Evolutionary conservation across 1,140 invertebrate species (phyloP).

Genomic region (Drosophila kanapiae): DNA sequence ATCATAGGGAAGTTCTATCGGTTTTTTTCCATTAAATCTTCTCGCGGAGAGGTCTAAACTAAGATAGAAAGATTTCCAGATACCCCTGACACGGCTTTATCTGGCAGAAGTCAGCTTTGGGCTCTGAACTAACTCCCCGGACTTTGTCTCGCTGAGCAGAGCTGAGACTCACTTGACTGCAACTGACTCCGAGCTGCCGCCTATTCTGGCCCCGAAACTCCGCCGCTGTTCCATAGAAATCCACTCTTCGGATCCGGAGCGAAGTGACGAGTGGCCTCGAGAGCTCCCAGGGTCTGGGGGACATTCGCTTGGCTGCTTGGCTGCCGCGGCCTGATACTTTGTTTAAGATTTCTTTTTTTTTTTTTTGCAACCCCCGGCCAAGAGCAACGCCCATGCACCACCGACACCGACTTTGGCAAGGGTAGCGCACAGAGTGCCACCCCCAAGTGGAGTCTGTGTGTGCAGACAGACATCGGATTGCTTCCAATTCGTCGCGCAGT

Average conservation of each 20-base stretch:
- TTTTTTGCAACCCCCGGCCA: conserved; percentile 60
- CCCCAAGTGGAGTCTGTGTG: conserved; percentile 49
- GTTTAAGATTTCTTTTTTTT: conserved; percentile 65
- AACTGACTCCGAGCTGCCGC: conserved; percentile 35
- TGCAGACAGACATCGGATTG: conserved; percentile 80
- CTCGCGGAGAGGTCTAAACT: neutral
- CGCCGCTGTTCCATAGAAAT: conserved; percentile 25
- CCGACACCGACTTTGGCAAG: conserved; percentile 11
- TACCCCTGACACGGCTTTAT: conserved; percentile 14
- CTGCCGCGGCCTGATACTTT: conserved; percentile 76
- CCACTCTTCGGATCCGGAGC: conserved; percentile 10
- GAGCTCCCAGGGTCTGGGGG: conserved; percentile 44
- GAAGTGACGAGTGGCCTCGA: conserved; percentile 53
- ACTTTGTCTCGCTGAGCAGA: conserved; percentile 44
- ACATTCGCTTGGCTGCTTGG: conserved; percentile 64
- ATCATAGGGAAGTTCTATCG: too few relatives aligned
- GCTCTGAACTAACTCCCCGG: conserved; percentile 56
- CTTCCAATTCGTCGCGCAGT: conserved; percentile 83
- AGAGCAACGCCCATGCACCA: conserved; percentile 75
- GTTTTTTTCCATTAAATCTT: neutral
- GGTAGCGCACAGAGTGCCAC: conserved; percentile 48
- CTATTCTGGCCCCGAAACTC: conserved; percentile 52
- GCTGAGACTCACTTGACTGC: conserved; percentile 61
- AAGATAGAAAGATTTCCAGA: conserved; percentile 8
- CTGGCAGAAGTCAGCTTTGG: conserved; percentile 47